Conservation (phyloP, 2,888 invertebrate species). For the Scaptomyza cyrtandrae region DNA sequence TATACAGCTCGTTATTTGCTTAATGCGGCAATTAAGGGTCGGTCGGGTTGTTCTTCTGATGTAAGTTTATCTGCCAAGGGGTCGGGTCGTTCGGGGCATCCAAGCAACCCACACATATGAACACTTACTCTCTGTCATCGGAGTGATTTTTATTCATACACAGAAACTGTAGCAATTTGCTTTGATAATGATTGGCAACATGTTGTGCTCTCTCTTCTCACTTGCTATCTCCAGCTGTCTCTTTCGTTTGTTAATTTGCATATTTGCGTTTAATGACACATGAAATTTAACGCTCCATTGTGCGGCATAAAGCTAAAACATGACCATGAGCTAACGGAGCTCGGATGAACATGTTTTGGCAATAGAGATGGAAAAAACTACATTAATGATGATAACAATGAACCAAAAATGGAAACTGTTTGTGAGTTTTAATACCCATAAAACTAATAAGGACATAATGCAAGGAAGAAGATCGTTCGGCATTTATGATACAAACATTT, state of each 20-base stretch:
- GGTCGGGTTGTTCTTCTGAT: background rate
- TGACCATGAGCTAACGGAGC: conserved; percentile 56
- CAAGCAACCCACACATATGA: conserved; percentile 21
- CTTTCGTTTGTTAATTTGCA: conserved; percentile 34
- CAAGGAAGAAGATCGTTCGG: background rate
- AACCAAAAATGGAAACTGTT: background rate
- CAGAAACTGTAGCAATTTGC: conserved; percentile 48
- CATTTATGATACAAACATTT: background rate
- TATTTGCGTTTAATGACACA: conserved; percentile 61
- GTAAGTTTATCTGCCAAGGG: conserved; percentile 55
- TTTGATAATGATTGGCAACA: conserved; percentile 55
- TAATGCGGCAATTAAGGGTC: conserved; percentile 69
- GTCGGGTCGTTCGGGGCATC: conserved; percentile 52
- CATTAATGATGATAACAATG: conserved; percentile 5
- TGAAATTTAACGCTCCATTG: conserved; percentile 58
- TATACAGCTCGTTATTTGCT: conserved; percentile 55
- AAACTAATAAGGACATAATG: background rate
- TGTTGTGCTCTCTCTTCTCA: background rate
- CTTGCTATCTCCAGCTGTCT: background rate
- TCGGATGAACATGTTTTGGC: conserved; percentile 22
- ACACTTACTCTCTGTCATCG: conserved; percentile 50
- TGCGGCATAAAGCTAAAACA: conserved; percentile 26
- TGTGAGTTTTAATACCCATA: background rate
- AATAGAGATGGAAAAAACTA: background rate
- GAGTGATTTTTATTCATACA: conserved; percentile 52